Evolutionary conservation across 2,113 vertebrate species (phyloP), one percentile per base, ranked within the genome.

Genomic region (Ammodramus savannarum): DNA sequence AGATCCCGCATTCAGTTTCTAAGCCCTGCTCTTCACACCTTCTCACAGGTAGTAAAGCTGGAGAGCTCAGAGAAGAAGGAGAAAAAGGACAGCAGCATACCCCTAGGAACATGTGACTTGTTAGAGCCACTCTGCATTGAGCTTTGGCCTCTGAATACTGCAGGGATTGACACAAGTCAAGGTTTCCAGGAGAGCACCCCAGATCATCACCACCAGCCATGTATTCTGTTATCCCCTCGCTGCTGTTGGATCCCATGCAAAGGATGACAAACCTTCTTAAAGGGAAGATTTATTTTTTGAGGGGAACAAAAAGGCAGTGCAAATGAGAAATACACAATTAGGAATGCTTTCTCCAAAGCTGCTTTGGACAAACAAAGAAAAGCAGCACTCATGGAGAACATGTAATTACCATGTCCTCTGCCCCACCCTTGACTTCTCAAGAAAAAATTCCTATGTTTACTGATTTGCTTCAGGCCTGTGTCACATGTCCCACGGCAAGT

Each of bases 401-500:
- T 55, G 34, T 77, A 95, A 96, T 95, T 95, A 90, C 88, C 32
- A 18, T 68, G 69, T 91, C 77, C 63, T 90, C 69, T 38, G 69
- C 73, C 82, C 76, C 83, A 63, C 84, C 90, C 91, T 94, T 79
- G 46, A 48, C 73, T 92, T 85, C 81, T 85, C 63, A 87, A 95
- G 89, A 95, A 88, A 90, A 90, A 92, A 87, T 58, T 65, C 93
- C 84, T 79, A 68, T 93, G 81, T 93, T 86, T 72, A 82, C 77
- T 91, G 80, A 51, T 95, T 92, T 85, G 89, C 89, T 90, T 69
- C 61, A 87, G 93, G 95, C 86, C 49, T 39, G 7, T 78, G 77
- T 95, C 91, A 92, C 61, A 76, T 54, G 80, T 80, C 65, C 39
- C 25, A 43, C 2, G 77, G 80, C 58, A 91, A 89, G 86, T 48